Evolutionary conservation across 2,113 vertebrate genomes (phyloP).

Genomic region (Coryphaenoides rupestris): DNA sequence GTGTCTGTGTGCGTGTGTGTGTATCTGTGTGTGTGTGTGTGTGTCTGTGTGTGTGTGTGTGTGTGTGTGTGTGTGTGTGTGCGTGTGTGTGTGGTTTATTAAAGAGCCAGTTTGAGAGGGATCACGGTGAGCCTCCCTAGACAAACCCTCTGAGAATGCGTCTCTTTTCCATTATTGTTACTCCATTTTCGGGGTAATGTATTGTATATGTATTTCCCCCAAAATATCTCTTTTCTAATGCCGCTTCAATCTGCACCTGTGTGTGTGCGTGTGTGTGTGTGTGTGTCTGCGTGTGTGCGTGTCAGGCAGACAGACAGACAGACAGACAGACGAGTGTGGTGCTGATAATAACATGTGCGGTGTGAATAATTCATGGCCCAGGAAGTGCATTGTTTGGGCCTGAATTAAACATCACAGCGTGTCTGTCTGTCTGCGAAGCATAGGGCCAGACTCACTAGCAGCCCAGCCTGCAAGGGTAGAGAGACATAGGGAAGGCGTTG

Average conservation of each 20-base stretch:
- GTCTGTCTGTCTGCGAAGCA: constrained; percentile 17
- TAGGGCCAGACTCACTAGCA: constrained; percentile 18
- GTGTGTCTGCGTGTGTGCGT: neutral
- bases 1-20: neutral
- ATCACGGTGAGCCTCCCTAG: too few species aligned
- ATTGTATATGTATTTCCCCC: neutral
- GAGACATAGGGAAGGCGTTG: too few species aligned
- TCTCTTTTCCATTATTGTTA: too few species aligned
- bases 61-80: neutral
- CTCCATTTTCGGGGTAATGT: neutral
- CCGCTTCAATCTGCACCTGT: neutral
- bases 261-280: constrained; percentile 10
- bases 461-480: neutral
- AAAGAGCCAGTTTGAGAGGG: too few species aligned
- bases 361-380: constrained; percentile 54
- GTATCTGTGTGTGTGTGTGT: constrained; percentile 42
- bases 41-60: too few species aligned
- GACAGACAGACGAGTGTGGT: constrained; percentile 32
- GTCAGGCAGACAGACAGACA: constrained; percentile 9
- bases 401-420: constrained; percentile 57
- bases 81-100: too few species aligned
- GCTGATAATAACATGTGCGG: constrained; percentile 46
- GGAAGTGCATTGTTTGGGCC: constrained; percentile 49
- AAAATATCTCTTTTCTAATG: neutral
- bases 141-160: too few species aligned